phyloP scores from a whole-genome alignment of 2,113 vertebrate species.

The Stigmatopora nigra region DNA sequence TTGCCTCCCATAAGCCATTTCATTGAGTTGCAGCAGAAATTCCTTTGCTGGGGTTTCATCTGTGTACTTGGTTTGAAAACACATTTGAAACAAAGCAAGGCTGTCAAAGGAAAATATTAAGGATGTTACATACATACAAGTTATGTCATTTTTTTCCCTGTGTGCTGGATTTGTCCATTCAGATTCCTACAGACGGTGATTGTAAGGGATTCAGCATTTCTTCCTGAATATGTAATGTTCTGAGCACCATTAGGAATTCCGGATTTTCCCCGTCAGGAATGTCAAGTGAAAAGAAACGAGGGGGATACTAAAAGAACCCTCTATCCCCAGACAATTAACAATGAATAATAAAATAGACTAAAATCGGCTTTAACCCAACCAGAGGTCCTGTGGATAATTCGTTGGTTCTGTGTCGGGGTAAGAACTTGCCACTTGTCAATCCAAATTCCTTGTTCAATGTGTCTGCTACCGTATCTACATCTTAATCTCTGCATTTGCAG shows the following conservation, averaged over 20 bases:
- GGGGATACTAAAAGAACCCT: constrained; percentile 54
- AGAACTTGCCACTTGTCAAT: constrained; percentile 19
- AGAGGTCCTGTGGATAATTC: constrained; percentile 33
- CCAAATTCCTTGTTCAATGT: constrained; percentile 7
- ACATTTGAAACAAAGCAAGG: constrained; percentile 70
- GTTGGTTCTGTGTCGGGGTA: constrained; percentile 26
- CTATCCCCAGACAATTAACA: constrained; percentile 66
- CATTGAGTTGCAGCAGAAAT: constrained; percentile 67
- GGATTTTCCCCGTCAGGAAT: constrained; percentile 67
- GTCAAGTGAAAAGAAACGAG: constrained; percentile 54
- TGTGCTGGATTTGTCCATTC: constrained; percentile 28
- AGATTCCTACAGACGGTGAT: constrained; percentile 42
- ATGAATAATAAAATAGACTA: constrained; percentile 52
- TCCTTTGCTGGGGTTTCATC: constrained; percentile 67
- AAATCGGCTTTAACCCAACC: constrained; percentile 29
- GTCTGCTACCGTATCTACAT: constrained; percentile 15
- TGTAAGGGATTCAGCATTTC: constrained; percentile 53
- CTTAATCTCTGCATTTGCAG: constrained; percentile 19
- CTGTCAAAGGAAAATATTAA: constrained; percentile 74
- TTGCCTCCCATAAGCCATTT: constrained; percentile 69
- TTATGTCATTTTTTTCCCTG: constrained; percentile 54
- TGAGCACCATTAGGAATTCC: constrained; percentile 66
- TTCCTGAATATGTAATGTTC: constrained; percentile 65
- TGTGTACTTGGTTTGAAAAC: constrained; percentile 71
- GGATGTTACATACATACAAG: constrained; percentile 70